Base-by-base conservation (phyloP, 2,113 vertebrate genomes). In the Rhodinocichla rosea region DNA sequence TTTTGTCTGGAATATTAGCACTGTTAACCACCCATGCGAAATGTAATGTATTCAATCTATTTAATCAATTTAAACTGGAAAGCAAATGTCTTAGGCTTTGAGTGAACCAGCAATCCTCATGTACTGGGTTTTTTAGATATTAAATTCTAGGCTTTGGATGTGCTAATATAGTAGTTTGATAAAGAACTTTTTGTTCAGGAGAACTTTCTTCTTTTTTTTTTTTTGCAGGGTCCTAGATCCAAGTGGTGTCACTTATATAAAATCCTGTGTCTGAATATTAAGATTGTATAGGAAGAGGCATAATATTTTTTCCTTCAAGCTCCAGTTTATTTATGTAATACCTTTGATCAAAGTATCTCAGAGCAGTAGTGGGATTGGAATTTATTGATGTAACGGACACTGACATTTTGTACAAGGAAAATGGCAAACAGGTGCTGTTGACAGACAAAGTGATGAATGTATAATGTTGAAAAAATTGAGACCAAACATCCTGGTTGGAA, bases 1-100 rank as follows among this genome's bases (percentile, higher is more conserved):
- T 91, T 93, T 79, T 76, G 32, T 62, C 50, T 84, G 81, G 67
- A 93, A 68, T 90, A 85, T 95, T 92, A 95, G 83, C 65, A 59
- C 86, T 52, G 33, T 47, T 96, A 97, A 94, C 94, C 86, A 67
- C 59, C 96, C 90, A 2, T 93, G 86, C 10, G 4, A 88, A 94
- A 94, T 73, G 69, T 55, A 67, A 76, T 64, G 57, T 82, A 52
- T 78, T 89, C 87, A 63, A 88, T 94, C 83, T 89, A 73, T 88
- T 83, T 73, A 83, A 81, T 90, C 73, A 89, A 90, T 93, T 94
- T 70, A 33, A 86, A 95, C 75, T 75, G 77, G 92, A 83, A 83
- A 84, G 86, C 56, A 83, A 82, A 71, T 0, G 0, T 83, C 56
- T 85, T 57, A 27, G 49, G 53, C 82, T 94, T 56, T 56, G 76